Evolutionary conservation across 2,888 invertebrate species (phyloP).

Genomic region (Acanthosepion pharaonis): DNA sequence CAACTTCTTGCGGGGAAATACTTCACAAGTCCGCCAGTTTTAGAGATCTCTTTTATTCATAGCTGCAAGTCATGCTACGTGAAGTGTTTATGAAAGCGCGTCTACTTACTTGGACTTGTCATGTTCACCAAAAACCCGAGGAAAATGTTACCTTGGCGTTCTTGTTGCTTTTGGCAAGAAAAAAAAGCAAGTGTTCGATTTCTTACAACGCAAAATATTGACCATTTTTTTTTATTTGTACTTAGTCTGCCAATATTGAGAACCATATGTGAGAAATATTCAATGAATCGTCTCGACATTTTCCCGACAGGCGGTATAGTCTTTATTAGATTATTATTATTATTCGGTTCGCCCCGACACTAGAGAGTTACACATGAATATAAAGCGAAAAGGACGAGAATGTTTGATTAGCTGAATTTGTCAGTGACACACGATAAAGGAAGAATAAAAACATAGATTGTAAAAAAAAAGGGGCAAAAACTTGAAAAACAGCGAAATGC

Average conservation of each 20-base stretch:
- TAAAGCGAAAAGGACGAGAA: background rate
- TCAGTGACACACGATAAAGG: background rate
- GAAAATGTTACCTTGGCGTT: background rate
- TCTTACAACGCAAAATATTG: background rate
- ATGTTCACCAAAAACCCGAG: background rate
- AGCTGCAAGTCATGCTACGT: background rate
- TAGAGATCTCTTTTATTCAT: background rate
- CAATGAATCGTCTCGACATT: background rate
- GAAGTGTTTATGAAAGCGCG: background rate
- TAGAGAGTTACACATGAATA: background rate
- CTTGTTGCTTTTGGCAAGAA: background rate
- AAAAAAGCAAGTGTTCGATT: background rate
- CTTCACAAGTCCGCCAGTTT: background rate
- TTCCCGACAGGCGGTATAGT: background rate
- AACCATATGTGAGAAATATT: background rate
- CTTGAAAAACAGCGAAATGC: too few species aligned
- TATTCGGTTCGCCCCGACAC: background rate
- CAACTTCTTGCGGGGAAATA: too few species aligned
- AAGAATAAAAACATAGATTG: too few species aligned
- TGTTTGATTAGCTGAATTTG: slow-evolving; percentile 7
- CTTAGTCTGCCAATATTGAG: background rate
- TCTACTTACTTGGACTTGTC: background rate
- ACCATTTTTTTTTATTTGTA: background rate
- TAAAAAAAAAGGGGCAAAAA: too few species aligned
- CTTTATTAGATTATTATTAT: background rate